A percentile compares a stretch with the other conserved stretches of the same genome.
These are phyloP conservation scores for Mnemiopsis leidyi DNA, from an alignment of 37 sponge, comb jelly and placozoan genomes.

Conservation along the genomic window DNA sequence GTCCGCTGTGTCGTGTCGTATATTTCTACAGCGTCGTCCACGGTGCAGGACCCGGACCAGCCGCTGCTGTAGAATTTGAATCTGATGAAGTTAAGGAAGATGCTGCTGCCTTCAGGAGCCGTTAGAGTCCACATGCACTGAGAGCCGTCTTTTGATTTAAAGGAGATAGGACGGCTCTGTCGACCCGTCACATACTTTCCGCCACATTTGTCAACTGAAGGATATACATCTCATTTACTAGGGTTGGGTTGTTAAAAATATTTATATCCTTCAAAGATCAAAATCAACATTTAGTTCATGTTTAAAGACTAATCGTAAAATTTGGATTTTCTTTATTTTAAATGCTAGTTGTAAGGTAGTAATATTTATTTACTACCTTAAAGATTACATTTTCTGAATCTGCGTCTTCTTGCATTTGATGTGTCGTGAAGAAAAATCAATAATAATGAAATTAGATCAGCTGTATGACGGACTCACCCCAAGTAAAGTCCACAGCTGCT, in stretches of 20 bases:
- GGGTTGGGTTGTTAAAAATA: no score
- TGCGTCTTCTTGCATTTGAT: no score
- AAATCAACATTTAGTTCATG: no score
- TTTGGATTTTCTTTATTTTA: no score
- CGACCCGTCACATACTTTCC: not conserved
- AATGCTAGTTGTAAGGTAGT: no score
- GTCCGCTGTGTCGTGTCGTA: not conserved
- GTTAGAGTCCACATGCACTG: slow-evolving; percentile 26
- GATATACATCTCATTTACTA: no score
- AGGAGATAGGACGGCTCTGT: not conserved
- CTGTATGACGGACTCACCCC: slow-evolving; percentile 12
- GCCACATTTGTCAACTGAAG: not conserved
- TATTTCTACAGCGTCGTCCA: slow-evolving; percentile 18
- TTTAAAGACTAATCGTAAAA: no score
- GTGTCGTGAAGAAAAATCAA: no score
- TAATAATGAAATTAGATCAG: no score
- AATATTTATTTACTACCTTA: no score
- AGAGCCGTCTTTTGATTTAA: not conserved
- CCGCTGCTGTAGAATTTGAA: not conserved
- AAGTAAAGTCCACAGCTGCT: slow-evolving; percentile 6
- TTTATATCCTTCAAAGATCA: no score
- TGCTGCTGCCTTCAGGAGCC: not conserved
- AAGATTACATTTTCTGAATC: no score
- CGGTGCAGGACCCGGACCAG: not conserved
- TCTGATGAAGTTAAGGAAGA: slow-evolving; percentile 33